Evolutionary conservation across 2,888 invertebrate species (phyloP).

Genomic region (Cheilosia pagana): DNA sequence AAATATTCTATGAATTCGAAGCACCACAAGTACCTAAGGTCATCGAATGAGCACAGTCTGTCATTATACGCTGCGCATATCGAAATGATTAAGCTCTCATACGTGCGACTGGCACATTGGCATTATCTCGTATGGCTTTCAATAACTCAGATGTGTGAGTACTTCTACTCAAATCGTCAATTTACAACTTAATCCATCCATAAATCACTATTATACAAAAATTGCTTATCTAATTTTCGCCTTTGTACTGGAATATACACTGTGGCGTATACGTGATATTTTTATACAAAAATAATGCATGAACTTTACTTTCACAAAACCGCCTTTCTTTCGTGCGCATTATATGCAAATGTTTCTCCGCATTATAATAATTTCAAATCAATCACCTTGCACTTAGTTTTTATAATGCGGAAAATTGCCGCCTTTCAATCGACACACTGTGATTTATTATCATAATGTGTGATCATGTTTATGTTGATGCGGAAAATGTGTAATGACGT

Average conservation of each 20-base stretch:
- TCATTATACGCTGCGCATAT: background rate
- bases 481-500: background rate
- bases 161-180: background rate
- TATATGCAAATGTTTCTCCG: background rate
- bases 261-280: conserved; percentile 33
- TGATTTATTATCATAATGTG: conserved; percentile 10
- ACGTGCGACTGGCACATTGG: background rate
- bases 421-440: conserved; percentile 3
- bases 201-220: background rate
- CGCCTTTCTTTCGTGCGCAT: background rate
- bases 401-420: conserved; percentile 4
- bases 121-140: background rate
- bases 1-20: background rate
- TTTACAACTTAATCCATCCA: background rate
- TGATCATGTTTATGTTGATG: background rate
- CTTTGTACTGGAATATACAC: background rate
- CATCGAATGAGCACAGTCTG: background rate
- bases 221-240: background rate
- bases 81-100: background rate
- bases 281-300: conserved; percentile 1
- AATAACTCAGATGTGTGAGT: background rate
- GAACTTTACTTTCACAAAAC: conserved; percentile 18
- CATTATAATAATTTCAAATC: conserved; percentile 4
- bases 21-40: background rate
- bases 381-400: conserved; percentile 18